Evolutionary conservation across 1,140 invertebrate species (phyloP).

Genomic region (Drosophila miranda): DNA sequence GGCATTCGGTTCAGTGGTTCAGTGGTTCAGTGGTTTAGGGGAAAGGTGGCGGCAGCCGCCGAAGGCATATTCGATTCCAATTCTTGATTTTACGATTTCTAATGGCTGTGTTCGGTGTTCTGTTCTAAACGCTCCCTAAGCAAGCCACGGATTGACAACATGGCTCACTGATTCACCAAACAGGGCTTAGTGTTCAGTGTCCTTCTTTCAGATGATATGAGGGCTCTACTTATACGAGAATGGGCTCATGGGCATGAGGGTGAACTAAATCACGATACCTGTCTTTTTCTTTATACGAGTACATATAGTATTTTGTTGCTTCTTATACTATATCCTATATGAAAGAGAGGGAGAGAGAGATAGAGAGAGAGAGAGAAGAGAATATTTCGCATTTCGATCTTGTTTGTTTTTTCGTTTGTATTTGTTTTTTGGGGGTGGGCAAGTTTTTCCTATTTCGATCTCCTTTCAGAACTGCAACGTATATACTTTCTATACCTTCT

Average conservation of each 20-base stretch:
- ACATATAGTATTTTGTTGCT: neutral
- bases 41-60: conserved; percentile 26
- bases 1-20: conserved; percentile 6
- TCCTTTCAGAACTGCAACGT: conserved; percentile 36
- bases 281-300: too few species aligned
- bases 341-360: conserved; percentile 19
- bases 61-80: conserved; percentile 35
- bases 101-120: conserved; percentile 30
- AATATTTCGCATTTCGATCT: conserved; percentile 18
- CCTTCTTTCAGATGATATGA: conserved; percentile 10
- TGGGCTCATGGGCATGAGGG: conserved; percentile 19
- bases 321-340: conserved; percentile 11
- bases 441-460: conserved; percentile 25
- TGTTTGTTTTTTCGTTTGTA: conserved; percentile 4
- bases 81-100: too few species aligned
- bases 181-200: too few species aligned
- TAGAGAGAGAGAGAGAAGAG: conserved; percentile 18
- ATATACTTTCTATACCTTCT: conserved; percentile 35
- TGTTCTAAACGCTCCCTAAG: conserved; percentile 21
- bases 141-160: conserved; percentile 5
- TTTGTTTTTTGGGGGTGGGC: conserved; percentile 31
- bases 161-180: too few species aligned
- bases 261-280: conserved; percentile 19
- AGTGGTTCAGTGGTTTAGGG: conserved; percentile 5
- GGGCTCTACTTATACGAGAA: conserved; percentile 31